Conservation (phyloP, 2,888 invertebrate species). For the Eupeodes latifasciatus region DNA sequence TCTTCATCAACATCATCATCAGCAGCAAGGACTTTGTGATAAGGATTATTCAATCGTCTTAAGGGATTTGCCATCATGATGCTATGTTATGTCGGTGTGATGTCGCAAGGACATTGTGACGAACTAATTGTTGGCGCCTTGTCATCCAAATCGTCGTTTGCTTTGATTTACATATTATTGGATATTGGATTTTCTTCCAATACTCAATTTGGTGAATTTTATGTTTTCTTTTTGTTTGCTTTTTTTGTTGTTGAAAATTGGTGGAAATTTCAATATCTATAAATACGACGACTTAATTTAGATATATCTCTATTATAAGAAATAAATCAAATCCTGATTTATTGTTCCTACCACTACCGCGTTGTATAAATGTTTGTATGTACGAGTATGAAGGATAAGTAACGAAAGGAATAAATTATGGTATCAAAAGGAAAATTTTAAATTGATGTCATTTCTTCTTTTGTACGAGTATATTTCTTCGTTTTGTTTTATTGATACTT, state of each 20-base stretch:
- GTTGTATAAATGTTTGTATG: neutral
- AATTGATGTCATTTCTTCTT: slow-evolving; percentile 35
- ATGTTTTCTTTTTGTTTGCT: neutral
- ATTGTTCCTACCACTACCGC: slow-evolving; percentile 10
- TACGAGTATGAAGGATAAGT: no score
- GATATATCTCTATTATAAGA: slow-evolving; percentile 20
- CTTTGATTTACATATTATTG: slow-evolving; percentile 55
- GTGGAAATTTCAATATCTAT: slow-evolving; percentile 14
- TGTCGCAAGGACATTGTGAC: slow-evolving; percentile 62
- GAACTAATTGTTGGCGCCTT: slow-evolving; percentile 53
- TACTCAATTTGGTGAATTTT: slow-evolving; percentile 13
- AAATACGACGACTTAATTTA: slow-evolving; percentile 14
- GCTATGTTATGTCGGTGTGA: neutral
- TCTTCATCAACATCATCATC: no score
- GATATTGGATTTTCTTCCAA: slow-evolving; percentile 8
- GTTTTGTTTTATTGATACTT: neutral
- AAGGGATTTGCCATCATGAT: slow-evolving; percentile 48
- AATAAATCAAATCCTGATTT: slow-evolving; percentile 64
- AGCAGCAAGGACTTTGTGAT: neutral
- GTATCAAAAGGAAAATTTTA: slow-evolving; percentile 34
- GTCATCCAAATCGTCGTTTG: slow-evolving; percentile 23
- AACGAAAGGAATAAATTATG: slow-evolving; percentile 29
- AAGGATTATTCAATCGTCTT: slow-evolving; percentile 64
- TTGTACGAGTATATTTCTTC: neutral
- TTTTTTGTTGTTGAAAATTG: neutral